These are phyloP conservation scores for Oreochromis niloticus DNA, from an alignment of 2,113 vertebrate species.

Conservation along the genomic window DNA sequence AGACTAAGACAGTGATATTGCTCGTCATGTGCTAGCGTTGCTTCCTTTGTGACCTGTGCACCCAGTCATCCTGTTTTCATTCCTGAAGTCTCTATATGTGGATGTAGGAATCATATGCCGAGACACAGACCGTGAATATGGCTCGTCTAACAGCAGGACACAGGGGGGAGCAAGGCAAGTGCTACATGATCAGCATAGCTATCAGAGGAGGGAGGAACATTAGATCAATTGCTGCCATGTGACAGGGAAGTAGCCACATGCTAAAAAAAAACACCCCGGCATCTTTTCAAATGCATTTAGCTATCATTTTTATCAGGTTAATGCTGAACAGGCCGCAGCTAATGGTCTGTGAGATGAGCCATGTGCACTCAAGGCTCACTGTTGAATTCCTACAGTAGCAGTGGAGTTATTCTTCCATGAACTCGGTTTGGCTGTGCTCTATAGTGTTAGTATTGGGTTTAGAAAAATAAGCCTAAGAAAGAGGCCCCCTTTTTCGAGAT, in stretches of 20 bases:
- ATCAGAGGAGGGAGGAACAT: constrained; percentile 47
- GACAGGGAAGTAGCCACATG: constrained; percentile 19
- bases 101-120: background rate
- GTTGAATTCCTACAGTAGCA: constrained; percentile 10
- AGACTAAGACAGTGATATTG: background rate
- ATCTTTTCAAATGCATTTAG: constrained; percentile 10
- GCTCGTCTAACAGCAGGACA: background rate
- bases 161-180: background rate
- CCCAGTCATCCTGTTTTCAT: background rate
- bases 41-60: background rate
- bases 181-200: constrained; percentile 23
- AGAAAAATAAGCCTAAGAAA: background rate
- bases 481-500: background rate
- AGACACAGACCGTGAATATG: background rate
- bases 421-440: background rate
- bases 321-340: constrained; percentile 16
- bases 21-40: background rate
- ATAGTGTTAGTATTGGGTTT: background rate
- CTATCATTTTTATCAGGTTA: constrained; percentile 31
- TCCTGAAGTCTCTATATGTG: background rate
- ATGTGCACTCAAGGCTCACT: background rate
- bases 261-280: constrained; percentile 17
- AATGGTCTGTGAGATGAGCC: constrained; percentile 34
- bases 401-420: background rate
- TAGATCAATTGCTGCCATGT: constrained; percentile 48